Percentiles rank a stretch among this genome's conserved stretches.
phyloP scores from a whole-genome alignment of 1,140 invertebrate species.

The Oncopeltus fasciatus region DNA sequence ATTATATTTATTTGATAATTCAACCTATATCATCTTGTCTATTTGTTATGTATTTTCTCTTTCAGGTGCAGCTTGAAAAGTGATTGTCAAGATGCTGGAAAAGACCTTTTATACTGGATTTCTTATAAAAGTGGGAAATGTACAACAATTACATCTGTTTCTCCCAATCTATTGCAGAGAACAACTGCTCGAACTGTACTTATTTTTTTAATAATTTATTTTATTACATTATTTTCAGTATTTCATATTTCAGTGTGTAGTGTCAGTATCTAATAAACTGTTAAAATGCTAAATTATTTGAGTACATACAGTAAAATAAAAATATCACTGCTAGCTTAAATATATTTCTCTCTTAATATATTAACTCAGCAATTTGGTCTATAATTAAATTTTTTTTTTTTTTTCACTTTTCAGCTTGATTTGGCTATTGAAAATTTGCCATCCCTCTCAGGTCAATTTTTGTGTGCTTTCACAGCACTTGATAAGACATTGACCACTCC shows the following conservation, averaged over 20 bases:
- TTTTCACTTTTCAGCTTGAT: slow-evolving; percentile 45
- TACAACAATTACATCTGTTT: slow-evolving; percentile 84
- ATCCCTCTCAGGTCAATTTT: slow-evolving; percentile 69
- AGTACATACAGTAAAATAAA: too few species aligned
- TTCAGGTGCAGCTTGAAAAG: slow-evolving; percentile 69
- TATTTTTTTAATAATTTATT: neutral
- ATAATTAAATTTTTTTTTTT: too few species aligned
- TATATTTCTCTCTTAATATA: too few species aligned
- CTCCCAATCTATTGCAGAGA: slow-evolving; percentile 78
- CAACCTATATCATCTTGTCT: too few species aligned
- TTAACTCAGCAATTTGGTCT: too few species aligned
- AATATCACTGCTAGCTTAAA: too few species aligned
- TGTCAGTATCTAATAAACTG: too few species aligned
- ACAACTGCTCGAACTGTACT: slow-evolving; percentile 75
- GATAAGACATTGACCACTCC: slow-evolving; percentile 82
- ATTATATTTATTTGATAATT: too few species aligned
- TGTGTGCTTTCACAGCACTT: slow-evolving; percentile 84
- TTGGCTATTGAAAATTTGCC: slow-evolving; percentile 87
- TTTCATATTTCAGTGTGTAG: too few species aligned
- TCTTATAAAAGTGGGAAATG: slow-evolving; percentile 89
- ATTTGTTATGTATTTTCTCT: too few species aligned
- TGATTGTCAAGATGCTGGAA: slow-evolving; percentile 81
- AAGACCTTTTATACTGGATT: slow-evolving; percentile 89
- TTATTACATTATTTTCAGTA: neutral
- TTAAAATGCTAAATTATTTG: too few species aligned